Conservation (phyloP, 1,140 invertebrate species). For the Onthophagus taurus region DNA sequence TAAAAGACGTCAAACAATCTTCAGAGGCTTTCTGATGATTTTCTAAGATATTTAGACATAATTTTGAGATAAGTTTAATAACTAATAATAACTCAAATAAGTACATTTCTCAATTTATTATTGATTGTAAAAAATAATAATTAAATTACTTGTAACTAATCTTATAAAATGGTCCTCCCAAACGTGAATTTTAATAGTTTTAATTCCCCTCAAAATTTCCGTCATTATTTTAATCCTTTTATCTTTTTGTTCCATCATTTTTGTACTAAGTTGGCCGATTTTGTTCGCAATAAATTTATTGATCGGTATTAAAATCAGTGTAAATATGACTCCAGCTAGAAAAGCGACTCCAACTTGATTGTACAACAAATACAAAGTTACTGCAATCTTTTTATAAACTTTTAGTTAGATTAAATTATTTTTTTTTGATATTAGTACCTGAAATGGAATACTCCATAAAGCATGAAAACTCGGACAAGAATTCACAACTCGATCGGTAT, state of each 20-base stretch:
- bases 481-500: constrained; percentile 90
- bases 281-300: constrained; percentile 84
- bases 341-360: constrained; percentile 85
- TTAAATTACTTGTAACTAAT: constrained; percentile 39
- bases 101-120: too few species aligned
- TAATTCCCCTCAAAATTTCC: constrained; percentile 80
- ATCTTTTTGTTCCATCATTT: constrained; percentile 91
- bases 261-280: constrained; percentile 77
- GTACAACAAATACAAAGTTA: constrained; percentile 75
- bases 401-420: not conserved
- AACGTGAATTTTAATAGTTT: constrained; percentile 83
- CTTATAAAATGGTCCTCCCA: constrained; percentile 85
- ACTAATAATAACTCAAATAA: too few species aligned
- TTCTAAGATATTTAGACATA: too few species aligned
- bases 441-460: constrained; percentile 93
- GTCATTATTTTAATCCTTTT: constrained; percentile 77
- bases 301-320: constrained; percentile 85
- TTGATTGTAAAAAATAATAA: too few species aligned
- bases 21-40: too few species aligned
- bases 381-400: constrained; percentile 49
- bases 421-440: constrained; percentile 44
- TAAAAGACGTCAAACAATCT: too few species aligned
- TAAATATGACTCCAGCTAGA: constrained; percentile 79
- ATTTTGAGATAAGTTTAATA: too few species aligned
- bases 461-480: constrained; percentile 93